phyloP scores from a whole-genome alignment of 2,113 vertebrate genomes.

The Vicugna pacos region DNA sequence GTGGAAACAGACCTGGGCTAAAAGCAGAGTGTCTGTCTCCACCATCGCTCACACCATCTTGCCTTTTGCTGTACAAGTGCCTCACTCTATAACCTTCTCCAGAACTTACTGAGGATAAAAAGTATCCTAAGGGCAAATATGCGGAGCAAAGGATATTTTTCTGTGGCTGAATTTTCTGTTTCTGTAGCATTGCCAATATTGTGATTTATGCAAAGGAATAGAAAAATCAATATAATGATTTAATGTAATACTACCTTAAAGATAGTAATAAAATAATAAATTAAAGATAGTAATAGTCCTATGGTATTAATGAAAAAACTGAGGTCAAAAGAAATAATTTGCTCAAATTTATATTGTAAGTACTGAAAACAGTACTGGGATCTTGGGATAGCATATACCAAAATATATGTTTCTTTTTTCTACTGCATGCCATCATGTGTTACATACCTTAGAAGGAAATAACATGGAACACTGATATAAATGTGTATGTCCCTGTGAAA shows the following conservation, averaged over 20 bases:
- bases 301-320: background rate
- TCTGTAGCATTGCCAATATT: background rate
- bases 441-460: background rate
- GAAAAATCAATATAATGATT: background rate
- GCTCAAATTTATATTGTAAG: background rate
- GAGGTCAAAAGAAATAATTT: background rate
- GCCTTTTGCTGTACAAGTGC: background rate
- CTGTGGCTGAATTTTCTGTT: background rate
- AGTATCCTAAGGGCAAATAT: background rate
- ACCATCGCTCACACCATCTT: rapidly evolving
- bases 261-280: background rate
- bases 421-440: background rate
- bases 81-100: background rate
- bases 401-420: background rate
- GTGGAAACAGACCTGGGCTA: background rate
- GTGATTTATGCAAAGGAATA: background rate
- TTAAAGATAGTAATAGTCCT: background rate
- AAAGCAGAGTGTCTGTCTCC: background rate
- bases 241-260: background rate
- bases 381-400: background rate
- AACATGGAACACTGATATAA: background rate
- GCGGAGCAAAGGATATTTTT: background rate
- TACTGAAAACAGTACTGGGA: background rate
- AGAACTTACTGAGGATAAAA: background rate
- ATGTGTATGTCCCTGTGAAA: background rate